phyloP scores from a whole-genome alignment of 2,888 invertebrate species.

The Hypomecis atomaria region DNA sequence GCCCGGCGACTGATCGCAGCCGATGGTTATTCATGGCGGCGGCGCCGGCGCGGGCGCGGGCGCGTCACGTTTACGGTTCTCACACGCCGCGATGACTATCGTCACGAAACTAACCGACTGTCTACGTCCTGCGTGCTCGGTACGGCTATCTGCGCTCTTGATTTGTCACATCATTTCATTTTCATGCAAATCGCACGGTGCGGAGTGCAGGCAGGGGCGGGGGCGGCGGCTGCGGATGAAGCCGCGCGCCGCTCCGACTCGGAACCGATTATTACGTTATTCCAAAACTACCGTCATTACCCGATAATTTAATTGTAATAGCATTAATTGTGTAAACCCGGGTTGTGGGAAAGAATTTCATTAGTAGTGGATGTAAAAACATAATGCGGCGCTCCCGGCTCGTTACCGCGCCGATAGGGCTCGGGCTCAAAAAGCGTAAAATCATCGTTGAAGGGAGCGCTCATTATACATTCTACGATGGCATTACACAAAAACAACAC shows the following conservation, averaged over 20 bases:
- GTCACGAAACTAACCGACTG: conserved; percentile 13
- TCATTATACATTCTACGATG: conserved; percentile 31
- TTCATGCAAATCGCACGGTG: conserved; percentile 7
- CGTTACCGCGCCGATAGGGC: conserved; percentile 13
- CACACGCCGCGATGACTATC: conserved; percentile 21
- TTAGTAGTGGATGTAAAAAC: conserved; percentile 35
- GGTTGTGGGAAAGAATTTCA: conserved; percentile 41
- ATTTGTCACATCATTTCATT: conserved; percentile 16
- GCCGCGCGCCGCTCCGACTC: background rate
- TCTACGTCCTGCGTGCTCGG: conserved; percentile 5
- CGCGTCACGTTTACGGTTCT: conserved; percentile 23
- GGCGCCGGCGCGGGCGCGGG: conserved; percentile 1
- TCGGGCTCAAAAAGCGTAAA: conserved; percentile 37
- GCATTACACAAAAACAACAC: conserved; percentile 37
- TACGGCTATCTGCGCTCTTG: conserved; percentile 14
- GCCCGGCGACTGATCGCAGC: background rate
- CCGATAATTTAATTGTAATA: conserved; percentile 32
- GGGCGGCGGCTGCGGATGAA: background rate
- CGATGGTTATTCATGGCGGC: conserved; percentile 3
- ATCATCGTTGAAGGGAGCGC: conserved; percentile 36
- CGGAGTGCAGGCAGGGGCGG: background rate
- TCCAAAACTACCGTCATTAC: conserved; percentile 20
- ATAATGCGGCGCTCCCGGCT: background rate
- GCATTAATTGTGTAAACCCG: conserved; percentile 28
- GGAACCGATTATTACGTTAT: conserved; percentile 13